Evolutionary conservation across 2,888 invertebrate species (phyloP).

Genomic region (Crossocerus cetratus): DNA sequence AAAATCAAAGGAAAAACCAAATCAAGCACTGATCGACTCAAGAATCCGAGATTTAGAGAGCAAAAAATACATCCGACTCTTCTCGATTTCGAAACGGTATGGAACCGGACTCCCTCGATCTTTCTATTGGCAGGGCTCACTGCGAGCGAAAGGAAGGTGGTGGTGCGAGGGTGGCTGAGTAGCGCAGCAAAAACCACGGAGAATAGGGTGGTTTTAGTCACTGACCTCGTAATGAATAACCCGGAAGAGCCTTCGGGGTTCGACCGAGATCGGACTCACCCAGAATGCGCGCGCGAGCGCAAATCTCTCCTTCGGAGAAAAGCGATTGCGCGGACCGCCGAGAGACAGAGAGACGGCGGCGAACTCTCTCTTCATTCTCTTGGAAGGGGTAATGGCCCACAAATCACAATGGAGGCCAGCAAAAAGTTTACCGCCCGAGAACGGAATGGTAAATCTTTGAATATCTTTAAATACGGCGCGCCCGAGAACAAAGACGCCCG

Average conservation of each 20-base stretch:
- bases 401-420: conserved; percentile 51
- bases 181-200: conserved; percentile 10
- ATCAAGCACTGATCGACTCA: background rate
- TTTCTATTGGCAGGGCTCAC: background rate
- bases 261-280: conserved; percentile 53
- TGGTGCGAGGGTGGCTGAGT: conserved; percentile 20
- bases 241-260: conserved; percentile 58
- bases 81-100: conserved; percentile 32
- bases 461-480: conserved; percentile 54
- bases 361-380: background rate
- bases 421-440: conserved; percentile 47
- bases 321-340: conserved; percentile 32
- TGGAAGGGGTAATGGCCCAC: conserved; percentile 52
- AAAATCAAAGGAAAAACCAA: background rate
- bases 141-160: conserved; percentile 13
- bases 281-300: conserved; percentile 18
- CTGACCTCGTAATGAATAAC: conserved; percentile 58
- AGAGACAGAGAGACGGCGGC: conserved; percentile 14
- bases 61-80: conserved; percentile 23
- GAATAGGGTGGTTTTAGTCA: conserved; percentile 51
- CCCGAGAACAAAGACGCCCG: conserved; percentile 14
- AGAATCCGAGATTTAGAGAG: conserved; percentile 5
- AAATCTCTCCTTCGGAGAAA: conserved; percentile 31
- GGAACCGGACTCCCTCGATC: conserved; percentile 8
- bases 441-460: conserved; percentile 54